Percentiles rank a stretch among this genome's conserved stretches.
Conservation (phyloP, 2,113 vertebrate genomes). For the Mastomys coucha region DNA sequence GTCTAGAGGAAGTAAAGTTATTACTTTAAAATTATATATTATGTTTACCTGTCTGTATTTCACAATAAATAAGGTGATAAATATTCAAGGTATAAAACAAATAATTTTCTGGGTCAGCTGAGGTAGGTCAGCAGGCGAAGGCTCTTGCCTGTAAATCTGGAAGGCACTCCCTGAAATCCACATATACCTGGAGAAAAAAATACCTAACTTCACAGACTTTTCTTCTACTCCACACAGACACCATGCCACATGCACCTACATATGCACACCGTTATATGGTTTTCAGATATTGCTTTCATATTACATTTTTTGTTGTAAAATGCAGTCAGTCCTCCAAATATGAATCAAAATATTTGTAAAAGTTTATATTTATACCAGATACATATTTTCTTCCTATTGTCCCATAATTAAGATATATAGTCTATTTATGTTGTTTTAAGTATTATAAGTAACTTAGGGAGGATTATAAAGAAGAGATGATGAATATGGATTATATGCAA, state of each 20-base stretch:
- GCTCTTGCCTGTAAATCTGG: not conserved
- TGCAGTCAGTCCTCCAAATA: not conserved
- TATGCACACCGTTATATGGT: not conserved
- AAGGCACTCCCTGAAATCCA: not conserved
- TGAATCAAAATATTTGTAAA: not conserved
- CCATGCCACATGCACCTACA: not conserved
- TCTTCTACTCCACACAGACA: not conserved
- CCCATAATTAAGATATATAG: not conserved
- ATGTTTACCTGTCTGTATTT: not conserved
- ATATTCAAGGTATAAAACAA: not conserved
- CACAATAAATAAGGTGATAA: not conserved
- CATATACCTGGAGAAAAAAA: not conserved
- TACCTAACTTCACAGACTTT: not conserved
- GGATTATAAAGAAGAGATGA: not conserved
- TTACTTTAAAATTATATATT: not conserved
- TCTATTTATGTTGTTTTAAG: no score
- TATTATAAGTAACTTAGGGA: not conserved
- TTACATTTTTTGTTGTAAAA: not conserved
- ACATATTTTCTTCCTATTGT: not conserved
- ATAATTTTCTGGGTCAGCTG: not conserved
- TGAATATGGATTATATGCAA: not conserved
- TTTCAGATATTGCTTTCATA: not conserved
- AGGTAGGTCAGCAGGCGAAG: not conserved
- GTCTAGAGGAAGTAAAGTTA: not conserved
- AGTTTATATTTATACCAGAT: not conserved